Conservation (phyloP, 2,797 vertebrate species). For the Adrianichthys oophorus region DNA sequence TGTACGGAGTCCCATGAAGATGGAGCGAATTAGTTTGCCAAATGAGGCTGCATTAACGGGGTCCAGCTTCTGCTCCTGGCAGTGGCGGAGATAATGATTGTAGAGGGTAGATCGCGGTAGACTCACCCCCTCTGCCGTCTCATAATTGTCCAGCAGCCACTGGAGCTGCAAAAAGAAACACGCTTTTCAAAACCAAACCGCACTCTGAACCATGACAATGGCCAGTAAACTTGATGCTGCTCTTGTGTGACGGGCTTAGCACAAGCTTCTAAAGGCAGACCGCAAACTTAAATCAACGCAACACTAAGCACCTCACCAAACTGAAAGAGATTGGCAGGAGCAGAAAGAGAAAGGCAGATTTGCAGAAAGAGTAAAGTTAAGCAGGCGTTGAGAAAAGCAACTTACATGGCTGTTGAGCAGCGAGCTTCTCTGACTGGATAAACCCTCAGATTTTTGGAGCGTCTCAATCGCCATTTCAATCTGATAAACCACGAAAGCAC, state of each 20-base stretch:
- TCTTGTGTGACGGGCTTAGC: constrained; percentile 22
- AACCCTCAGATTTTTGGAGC: constrained; percentile 99
- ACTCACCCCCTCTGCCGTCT: constrained; percentile 96
- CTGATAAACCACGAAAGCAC: constrained; percentile 87
- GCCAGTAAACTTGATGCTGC: constrained; percentile 17
- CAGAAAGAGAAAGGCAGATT: constrained; percentile 27
- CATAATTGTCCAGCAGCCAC: constrained; percentile 98
- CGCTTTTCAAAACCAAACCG: constrained; percentile 18
- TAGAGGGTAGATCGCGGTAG: constrained; percentile 95
- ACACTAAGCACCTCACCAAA: constrained; percentile 36
- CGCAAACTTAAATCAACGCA: constrained; percentile 33
- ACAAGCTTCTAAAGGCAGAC: constrained; percentile 52
- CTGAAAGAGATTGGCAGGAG: constrained; percentile 27
- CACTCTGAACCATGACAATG: constrained; percentile 5
- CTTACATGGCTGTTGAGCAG: constrained; percentile 99
- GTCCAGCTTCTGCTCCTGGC: constrained; percentile 97
- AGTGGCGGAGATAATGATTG: constrained; percentile 97
- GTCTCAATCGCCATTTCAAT: constrained; percentile 99
- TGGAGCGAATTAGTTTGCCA: constrained; percentile 97
- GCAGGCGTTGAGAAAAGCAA: constrained; percentile 69
- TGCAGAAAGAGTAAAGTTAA: constrained; percentile 35
- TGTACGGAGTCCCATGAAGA: constrained; percentile 97
- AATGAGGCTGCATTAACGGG: constrained; percentile 97
- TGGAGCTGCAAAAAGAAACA: constrained; percentile 83
- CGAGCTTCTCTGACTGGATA: constrained; percentile 98